These are phyloP conservation scores for Philaenus spumarius DNA, from an alignment of 1,140 invertebrate species.

Conservation along the genomic window DNA sequence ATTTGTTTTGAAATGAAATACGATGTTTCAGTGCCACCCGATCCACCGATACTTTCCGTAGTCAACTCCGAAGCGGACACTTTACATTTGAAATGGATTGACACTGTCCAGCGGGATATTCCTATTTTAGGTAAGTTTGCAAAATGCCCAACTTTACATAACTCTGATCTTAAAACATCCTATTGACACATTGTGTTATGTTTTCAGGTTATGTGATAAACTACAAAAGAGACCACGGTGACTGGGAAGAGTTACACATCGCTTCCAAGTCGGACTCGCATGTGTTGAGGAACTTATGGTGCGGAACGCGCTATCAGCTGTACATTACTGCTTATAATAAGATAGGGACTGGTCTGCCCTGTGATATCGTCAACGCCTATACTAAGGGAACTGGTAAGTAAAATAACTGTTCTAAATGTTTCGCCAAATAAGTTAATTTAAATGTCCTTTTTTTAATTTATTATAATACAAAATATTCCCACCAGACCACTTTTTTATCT, in stretches of 20 bases:
- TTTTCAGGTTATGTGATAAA: conserved; percentile 70
- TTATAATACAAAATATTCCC: no score
- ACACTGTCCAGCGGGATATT: conserved; percentile 61
- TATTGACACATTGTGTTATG: neutral
- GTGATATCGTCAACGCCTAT: conserved; percentile 74
- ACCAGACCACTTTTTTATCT: no score
- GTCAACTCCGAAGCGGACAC: conserved; percentile 63
- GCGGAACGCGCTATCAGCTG: conserved; percentile 78
- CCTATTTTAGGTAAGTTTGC: conserved; percentile 50
- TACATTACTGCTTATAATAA: conserved; percentile 85
- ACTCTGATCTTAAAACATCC: no score
- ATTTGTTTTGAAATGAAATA: neutral
- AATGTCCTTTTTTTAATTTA: no score
- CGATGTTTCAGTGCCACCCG: conserved; percentile 56
- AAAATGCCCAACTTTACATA: neutral
- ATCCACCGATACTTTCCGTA: conserved; percentile 57
- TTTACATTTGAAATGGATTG: conserved; percentile 58
- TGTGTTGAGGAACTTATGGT: conserved; percentile 72
- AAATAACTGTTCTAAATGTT: no score
- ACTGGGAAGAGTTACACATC: conserved; percentile 80
- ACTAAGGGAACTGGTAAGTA: conserved; percentile 71
- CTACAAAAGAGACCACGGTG: conserved; percentile 80
- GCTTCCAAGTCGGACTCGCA: conserved; percentile 69
- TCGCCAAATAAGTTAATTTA: no score
- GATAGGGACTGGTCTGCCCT: conserved; percentile 79